Evolutionary conservation across 2,113 vertebrate genomes (phyloP), one percentile per base, ranked within the genome.

Genomic region (Sinosuthora webbiana): DNA sequence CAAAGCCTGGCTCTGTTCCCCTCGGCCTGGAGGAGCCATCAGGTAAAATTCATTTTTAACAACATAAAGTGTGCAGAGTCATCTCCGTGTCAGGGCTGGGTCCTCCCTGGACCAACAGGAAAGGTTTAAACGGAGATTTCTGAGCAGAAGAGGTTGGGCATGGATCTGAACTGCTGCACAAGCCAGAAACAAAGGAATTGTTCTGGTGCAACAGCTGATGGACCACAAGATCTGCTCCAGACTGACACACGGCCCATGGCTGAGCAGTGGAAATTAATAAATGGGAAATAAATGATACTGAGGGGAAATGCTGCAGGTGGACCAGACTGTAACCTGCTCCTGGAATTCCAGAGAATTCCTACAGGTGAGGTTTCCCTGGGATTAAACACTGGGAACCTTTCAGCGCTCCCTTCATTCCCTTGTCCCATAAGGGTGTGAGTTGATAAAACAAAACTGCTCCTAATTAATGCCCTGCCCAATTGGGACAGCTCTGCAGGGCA

Each of bases 151-250:
- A 75, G 87, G 59, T 33, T 86, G 70, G 67, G 20, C 81, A 93
- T 82, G 94, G 87, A 95, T 92, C 70, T 86, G 56, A 90, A 39
- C 89, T 65, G 69, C 94, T 96, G 71, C 89, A 56, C 24, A 21
- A 94, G 74, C 83, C 87, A 84, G 83, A 92, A 97, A 94, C 69
- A 89, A 96, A 94, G 91, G 83, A 42, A 81, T 74, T 68, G 45
- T 45, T 86, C 70, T 44, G 89, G n/a, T 84, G 62, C 89, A 93
- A 30, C 84, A 80, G 50, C 56, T 88, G 94, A 94, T 95, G 87
- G 93, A 92, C 70, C 42, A 44, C 73, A 60, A 93, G 88, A 37
- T 68, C 21, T 35, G 71, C 69, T 80, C 45, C 59, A 33, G 74
- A 8, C 5, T 68, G 83, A 30, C 30, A 63, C 42, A 1, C 27